phyloP scores from a whole-genome alignment of 2,797 vertebrate genomes.

The Lindbergichthys nudifrons region DNA sequence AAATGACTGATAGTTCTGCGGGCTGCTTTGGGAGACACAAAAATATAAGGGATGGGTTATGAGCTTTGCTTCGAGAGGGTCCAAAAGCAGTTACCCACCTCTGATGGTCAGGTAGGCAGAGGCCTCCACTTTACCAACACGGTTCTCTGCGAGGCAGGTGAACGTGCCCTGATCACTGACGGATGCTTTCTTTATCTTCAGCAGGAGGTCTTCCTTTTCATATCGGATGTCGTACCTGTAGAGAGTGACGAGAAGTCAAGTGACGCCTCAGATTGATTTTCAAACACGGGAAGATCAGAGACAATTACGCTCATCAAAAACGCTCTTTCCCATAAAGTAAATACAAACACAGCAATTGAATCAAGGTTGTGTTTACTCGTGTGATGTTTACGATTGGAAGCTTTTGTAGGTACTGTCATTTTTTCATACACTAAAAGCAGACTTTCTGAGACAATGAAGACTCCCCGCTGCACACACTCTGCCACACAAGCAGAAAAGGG shows the following conservation, averaged over 20 bases:
- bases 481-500: conserved; percentile 66
- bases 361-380: conserved; percentile 34
- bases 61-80: conserved; percentile 50
- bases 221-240: conserved; percentile 93
- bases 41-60: conserved; percentile 54
- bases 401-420: conserved; percentile 63
- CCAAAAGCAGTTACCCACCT: conserved; percentile 86
- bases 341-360: conserved; percentile 24
- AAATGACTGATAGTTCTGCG: conserved; percentile 72
- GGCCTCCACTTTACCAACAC: conserved; percentile 94
- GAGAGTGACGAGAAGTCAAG: conserved; percentile 20
- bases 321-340: conserved; percentile 12
- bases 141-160: conserved; percentile 93
- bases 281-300: conserved; percentile 19
- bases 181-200: conserved; percentile 92
- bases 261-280: conserved; percentile 2
- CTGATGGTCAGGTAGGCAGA: conserved; percentile 93
- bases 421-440: conserved; percentile 70
- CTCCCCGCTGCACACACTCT: conserved; percentile 71
- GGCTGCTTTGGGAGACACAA: conserved; percentile 60
- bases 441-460: conserved; percentile 75
- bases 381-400: conserved; percentile 51
- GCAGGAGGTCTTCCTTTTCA: conserved; percentile 91
- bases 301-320: conserved; percentile 22
- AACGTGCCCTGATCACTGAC: conserved; percentile 93